Percentiles rank a stretch among this genome's conserved stretches.
Evolutionary conservation across 2,888 invertebrate species (phyloP).

Genomic region (Lasioglossum lativentre): DNA sequence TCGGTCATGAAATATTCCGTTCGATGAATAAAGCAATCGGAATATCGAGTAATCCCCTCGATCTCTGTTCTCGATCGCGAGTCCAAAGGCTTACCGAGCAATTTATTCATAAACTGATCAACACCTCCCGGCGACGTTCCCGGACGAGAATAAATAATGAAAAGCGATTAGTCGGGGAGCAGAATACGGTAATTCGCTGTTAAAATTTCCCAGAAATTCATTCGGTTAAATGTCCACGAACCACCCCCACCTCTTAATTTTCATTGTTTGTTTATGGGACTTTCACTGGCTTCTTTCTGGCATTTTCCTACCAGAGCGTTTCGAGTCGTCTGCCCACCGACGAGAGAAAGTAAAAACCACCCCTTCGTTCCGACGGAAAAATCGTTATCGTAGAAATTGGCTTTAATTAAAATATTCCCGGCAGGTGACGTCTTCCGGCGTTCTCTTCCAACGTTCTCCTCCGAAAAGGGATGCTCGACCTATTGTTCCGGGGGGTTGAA

Average conservation of each 20-base stretch:
- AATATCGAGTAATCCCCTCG: not conserved
- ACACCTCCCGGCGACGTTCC: not conserved
- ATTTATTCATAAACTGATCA: not conserved
- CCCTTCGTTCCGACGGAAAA: slow-evolving; percentile 36
- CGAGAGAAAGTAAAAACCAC: slow-evolving; percentile 22
- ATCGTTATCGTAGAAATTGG: slow-evolving; percentile 63
- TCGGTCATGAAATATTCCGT: not conserved
- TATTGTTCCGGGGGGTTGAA: not conserved
- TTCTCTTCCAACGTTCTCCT: slow-evolving; percentile 41
- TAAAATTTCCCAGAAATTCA: not conserved
- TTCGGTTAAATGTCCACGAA: too few relatives aligned
- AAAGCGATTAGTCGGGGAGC: not conserved
- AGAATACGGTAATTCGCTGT: too few relatives aligned
- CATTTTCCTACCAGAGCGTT: slow-evolving; percentile 3
- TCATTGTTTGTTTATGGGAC: too few relatives aligned
- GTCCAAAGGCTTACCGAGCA: not conserved
- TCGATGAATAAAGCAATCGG: not conserved
- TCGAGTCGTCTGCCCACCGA: slow-evolving; percentile 29
- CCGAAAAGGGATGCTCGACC: not conserved
- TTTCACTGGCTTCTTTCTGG: too few relatives aligned
- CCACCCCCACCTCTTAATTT: too few relatives aligned
- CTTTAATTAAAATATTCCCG: slow-evolving; percentile 71
- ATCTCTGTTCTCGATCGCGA: not conserved
- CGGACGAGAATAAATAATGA: not conserved
- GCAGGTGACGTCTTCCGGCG: slow-evolving; percentile 46